A percentile compares a stretch with the other conserved stretches of the same genome.
These are phyloP conservation scores for Sthenelais limicola DNA, from an alignment of 2,888 invertebrate genomes.

Conservation along the genomic window DNA sequence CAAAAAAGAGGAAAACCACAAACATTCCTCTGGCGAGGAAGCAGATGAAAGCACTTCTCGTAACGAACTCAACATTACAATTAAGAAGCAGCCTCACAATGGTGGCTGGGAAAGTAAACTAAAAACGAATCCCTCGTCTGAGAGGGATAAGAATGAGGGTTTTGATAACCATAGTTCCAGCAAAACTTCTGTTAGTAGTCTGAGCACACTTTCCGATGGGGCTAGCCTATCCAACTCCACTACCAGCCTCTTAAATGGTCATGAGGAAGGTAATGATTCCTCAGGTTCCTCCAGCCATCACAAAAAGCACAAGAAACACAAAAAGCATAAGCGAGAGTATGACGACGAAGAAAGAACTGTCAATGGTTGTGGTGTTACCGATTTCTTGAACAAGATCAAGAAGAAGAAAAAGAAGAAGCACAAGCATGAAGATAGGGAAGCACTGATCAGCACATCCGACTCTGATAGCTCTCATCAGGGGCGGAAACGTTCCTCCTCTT, in stretches of 20 bases:
- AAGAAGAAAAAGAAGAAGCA: conserved; percentile 42
- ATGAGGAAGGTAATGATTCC: not conserved
- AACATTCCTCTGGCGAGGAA: not conserved
- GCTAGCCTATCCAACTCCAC: not conserved
- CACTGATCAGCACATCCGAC: conserved; percentile 23
- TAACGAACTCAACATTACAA: conserved; percentile 16
- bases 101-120: conserved; percentile 41
- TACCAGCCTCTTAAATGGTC: not conserved
- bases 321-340: conserved; percentile 54
- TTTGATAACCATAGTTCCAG: no score
- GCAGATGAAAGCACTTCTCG: not conserved
- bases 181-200: no score
- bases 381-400: conserved; percentile 23
- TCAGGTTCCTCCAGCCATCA: conserved; percentile 28
- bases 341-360: conserved; percentile 24
- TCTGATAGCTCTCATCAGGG: conserved; percentile 13
- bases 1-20: not conserved
- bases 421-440: conserved; percentile 40
- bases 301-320: conserved; percentile 60
- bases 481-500: conserved; percentile 19
- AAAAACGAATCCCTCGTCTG: not conserved
- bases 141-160: conserved; percentile 1
- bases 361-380: conserved; percentile 14
- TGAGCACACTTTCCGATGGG: not conserved
- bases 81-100: conserved; percentile 28